Base-by-base conservation (phyloP, 64 coral and sea anemone genomes). In the Montipora foliosa region DNA sequence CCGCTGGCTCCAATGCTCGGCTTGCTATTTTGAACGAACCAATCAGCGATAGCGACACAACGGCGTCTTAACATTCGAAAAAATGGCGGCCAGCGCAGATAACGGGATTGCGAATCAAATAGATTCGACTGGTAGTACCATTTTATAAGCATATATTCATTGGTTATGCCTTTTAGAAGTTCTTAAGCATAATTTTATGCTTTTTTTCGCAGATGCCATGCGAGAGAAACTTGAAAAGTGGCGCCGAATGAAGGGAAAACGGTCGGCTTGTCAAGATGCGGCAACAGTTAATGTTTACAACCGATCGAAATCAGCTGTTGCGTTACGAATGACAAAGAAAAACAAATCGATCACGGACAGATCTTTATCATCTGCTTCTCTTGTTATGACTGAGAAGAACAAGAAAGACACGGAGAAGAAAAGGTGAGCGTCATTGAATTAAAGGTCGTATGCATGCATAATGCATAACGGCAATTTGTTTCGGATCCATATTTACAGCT, bases 171-270 rank as follows among this genome's bases (percentile, higher is more conserved):
- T 16, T 20, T 8, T 17, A 60, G 22, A 17, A 76, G 16, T 60
- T 59, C 4, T 17, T 44, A 17, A 44, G 29, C 10, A 49, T 21
- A 20, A 49, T 24, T 0, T 1, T 58, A 67, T 44, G 10, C 61
- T 24, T 77, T 5, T 45, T 78, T 47, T 5, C n/a, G 53, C 51
- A 92, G 90, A 92, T 25, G 14, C 73, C 51, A 92, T 92, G 90
- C 71, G 70, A 49, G 55, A 75, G 21, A 85, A 86, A 53, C 55
- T 92, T 4, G 90, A 86, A 85, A 83, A 86, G 58, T 92, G 90
- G 90, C 90, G 90, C 17, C 73, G 82, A 85, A 72, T 76, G 60
- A 92, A 59, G 44, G 77, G 74, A 59, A 73, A 75, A 61, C 47
- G 69, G 8, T 82, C 67, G 21, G n/a, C 21, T 45, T 70, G 15